Base-by-base conservation (phyloP, 2,113 vertebrate species). In the Choloepus hoffmanni region DNA sequence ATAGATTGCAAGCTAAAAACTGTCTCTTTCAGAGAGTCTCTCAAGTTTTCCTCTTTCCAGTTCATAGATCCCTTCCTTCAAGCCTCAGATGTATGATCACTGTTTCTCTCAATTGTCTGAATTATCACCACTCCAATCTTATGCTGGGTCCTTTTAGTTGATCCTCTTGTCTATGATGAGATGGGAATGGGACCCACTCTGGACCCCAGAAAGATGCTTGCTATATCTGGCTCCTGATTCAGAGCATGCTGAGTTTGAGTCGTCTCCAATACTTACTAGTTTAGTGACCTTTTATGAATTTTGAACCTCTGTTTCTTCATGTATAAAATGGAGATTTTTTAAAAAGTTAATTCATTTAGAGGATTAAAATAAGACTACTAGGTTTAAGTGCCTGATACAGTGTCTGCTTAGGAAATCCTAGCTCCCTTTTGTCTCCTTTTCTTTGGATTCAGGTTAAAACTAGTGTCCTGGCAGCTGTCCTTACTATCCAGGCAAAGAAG, bases 71-170 rank as follows among this genome's bases (percentile, higher is more conserved):
- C 73, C 85, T 90, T 92, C 67, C 70, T 77, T 93, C 21, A 88
- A n/a, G 78, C 72, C 78, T 68, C 68, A n/a, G 30, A 62, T 40
- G 26, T 33, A 88, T 53, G 43, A 72, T 92, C 81, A 62, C 4
- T 16, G 4, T 72, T 88, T 93, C 95, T 73, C 92, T 88, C 87
- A 89, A 96, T 79, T 86, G n/a, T 78, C 92, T 88, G 85, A 91
- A 83, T 88, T 82, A 83, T 82, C 85, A 45, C 73, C 48, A 11
- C 36, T 48, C 7, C 19, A 43, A 23, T n/a, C 36, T 36, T 48
- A 6, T 23, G 10, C n/a, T 60, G 30, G 43, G 13, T 13, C 9
- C 30, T 48, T 76, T 85, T 62, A 55, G 36, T 50, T 76, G 45
- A 79, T 86, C 58, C 4, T 18, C 4, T 83, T 26, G 9, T 60